Conservation (phyloP, 30 jellyfish, hydroid and myxozoan species). For the Hydractinia symbiolongicarpus region DNA sequence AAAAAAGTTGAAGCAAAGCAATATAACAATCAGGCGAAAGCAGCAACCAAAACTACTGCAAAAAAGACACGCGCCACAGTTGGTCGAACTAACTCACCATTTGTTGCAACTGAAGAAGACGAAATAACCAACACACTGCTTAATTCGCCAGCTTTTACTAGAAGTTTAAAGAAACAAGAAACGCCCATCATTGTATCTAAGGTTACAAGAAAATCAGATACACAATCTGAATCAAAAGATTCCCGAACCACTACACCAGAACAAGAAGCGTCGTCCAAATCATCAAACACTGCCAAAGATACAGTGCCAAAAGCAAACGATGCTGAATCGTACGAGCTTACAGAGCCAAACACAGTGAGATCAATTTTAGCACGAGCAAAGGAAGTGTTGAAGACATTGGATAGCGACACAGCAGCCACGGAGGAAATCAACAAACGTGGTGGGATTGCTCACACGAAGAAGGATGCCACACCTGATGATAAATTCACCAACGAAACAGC, state of each 20-base stretch:
- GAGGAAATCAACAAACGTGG: conserved; percentile 55
- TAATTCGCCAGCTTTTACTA: conserved; percentile 34
- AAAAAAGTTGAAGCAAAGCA: conserved; percentile 43
- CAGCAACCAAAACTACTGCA: conserved; percentile 16
- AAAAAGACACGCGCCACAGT: conserved; percentile 29
- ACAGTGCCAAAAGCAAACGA: conserved; percentile 78
- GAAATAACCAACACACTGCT: conserved; percentile 27
- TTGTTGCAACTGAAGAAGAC: conserved; percentile 39
- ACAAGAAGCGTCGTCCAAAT: conserved; percentile 65
- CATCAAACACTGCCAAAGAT: conserved; percentile 39
- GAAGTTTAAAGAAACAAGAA: conserved; percentile 23
- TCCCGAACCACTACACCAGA: conserved; percentile 48
- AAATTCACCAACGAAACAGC: conserved; percentile 38
- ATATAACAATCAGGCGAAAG: conserved; percentile 10
- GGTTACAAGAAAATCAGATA: conserved; percentile 1
- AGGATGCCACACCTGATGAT: neutral
- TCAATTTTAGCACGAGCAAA: conserved; percentile 94
- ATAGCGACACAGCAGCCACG: conserved; percentile 52
- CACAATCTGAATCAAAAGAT: conserved; percentile 28
- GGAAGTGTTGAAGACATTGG: conserved; percentile 91
- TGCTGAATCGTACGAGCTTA: conserved; percentile 56
- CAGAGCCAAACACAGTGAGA: conserved; percentile 87
- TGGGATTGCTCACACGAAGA: conserved; percentile 50
- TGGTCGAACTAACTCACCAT: conserved; percentile 25
- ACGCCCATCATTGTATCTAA: conserved; percentile 8